These are phyloP conservation scores for Drosophila imparisetae DNA, from an alignment of 2,888 invertebrate species.

Conservation along the genomic window DNA sequence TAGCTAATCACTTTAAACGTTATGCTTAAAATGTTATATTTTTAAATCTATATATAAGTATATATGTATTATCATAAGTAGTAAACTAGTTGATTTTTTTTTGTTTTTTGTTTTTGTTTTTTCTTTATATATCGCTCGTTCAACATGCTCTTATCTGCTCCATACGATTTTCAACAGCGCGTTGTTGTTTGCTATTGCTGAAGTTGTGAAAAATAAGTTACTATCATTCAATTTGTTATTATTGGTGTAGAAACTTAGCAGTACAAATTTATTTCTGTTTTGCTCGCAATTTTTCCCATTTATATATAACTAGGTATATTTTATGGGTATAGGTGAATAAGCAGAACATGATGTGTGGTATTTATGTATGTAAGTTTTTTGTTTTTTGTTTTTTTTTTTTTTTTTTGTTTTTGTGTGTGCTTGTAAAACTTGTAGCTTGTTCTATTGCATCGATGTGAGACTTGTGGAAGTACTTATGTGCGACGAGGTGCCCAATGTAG, in stretches of 20 bases:
- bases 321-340: conserved; percentile 64
- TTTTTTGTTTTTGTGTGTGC: conserved; percentile 26
- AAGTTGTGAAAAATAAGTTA: conserved; percentile 71
- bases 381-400: neutral
- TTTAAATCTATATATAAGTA: conserved; percentile 64
- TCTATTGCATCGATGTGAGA: conserved; percentile 85
- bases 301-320: conserved; percentile 66
- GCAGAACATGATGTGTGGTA: conserved; percentile 66
- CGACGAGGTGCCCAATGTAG: conserved; percentile 88
- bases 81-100: conserved; percentile 43
- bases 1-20: conserved; percentile 69
- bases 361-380: conserved; percentile 18
- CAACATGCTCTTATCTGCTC: conserved; percentile 30
- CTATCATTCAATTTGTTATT: conserved; percentile 65
- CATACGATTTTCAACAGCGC: conserved; percentile 28
- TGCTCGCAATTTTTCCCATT: conserved; percentile 53
- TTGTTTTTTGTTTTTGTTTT: conserved; percentile 36
- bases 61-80: conserved; percentile 60
- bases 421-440: conserved; percentile 67
- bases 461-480: conserved; percentile 87
- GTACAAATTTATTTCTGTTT: conserved; percentile 55
- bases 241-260: conserved; percentile 61
- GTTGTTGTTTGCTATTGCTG: conserved; percentile 36
- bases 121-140: conserved; percentile 34
- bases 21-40: conserved; percentile 61